Evolutionary conservation across 2,888 invertebrate genomes (phyloP).

Genomic region (Periphyllus acericola): DNA sequence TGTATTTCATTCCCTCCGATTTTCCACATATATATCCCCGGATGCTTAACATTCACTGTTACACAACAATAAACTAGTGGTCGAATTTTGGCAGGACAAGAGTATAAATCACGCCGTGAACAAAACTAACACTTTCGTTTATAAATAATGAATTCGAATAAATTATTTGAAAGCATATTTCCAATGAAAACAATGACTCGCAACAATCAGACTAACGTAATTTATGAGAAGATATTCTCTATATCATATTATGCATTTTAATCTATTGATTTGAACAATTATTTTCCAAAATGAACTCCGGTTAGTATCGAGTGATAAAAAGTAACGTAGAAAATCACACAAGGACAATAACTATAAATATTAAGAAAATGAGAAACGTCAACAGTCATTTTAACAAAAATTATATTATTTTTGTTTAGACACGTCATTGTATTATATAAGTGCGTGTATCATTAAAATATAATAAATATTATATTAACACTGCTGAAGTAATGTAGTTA

Average conservation of each 20-base stretch:
- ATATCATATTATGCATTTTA: not conserved
- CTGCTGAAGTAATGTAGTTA: too few relatives aligned
- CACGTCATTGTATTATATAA: too few relatives aligned
- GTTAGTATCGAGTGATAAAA: too few relatives aligned
- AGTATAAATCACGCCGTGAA: not conserved
- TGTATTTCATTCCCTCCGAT: conserved; percentile 6
- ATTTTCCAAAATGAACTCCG: too few relatives aligned
- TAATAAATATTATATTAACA: too few relatives aligned
- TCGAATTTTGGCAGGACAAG: not conserved
- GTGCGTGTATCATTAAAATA: too few relatives aligned
- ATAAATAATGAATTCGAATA: conserved; percentile 2
- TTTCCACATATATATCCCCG: not conserved
- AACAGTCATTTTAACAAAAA: too few relatives aligned
- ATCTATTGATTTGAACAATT: too few relatives aligned
- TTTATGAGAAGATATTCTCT: not conserved
- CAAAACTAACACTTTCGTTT: not conserved
- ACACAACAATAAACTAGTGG: conserved; percentile 16
- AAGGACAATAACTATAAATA: too few relatives aligned
- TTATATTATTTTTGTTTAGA: too few relatives aligned
- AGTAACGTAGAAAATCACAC: too few relatives aligned
- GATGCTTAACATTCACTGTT: conserved; percentile 31
- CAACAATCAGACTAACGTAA: not conserved
- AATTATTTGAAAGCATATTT: conserved; percentile 1
- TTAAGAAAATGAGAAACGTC: too few relatives aligned
- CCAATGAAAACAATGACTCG: conserved; percentile 2